Evolutionary conservation across 2,888 invertebrate genomes (phyloP).

Genomic region (Eupithecia abbreviata): DNA sequence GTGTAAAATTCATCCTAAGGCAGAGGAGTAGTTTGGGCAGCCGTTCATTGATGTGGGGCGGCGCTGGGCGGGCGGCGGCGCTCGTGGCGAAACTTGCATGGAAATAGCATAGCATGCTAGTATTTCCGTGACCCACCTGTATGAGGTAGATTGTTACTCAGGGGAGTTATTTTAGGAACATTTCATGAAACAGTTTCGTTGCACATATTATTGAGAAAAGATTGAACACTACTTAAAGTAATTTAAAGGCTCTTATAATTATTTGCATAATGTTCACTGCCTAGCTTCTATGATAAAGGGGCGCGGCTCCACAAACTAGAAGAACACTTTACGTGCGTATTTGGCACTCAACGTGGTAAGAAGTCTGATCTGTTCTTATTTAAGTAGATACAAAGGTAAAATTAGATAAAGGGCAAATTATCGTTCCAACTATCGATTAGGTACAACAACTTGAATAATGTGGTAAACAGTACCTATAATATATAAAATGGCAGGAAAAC

Average conservation of each 20-base stretch:
- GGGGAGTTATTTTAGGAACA: not conserved
- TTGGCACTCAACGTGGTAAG: not conserved
- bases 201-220: not conserved
- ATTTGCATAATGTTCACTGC: not conserved
- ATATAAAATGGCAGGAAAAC: too few species aligned
- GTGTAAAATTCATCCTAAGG: slow-evolving; percentile 54
- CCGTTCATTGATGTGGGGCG: slow-evolving; percentile 76
- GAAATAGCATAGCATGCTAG: slow-evolving; percentile 64
- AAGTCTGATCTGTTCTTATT: not conserved
- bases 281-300: not conserved
- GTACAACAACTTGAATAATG: not conserved
- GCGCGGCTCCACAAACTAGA: not conserved
- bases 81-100: slow-evolving; percentile 52
- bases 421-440: too few species aligned
- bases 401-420: too few species aligned
- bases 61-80: slow-evolving; percentile 63
- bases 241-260: too few species aligned
- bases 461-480: not conserved
- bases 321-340: too few species aligned
- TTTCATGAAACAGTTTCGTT: not conserved
- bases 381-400: too few species aligned
- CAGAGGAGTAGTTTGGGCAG: slow-evolving; percentile 66
- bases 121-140: slow-evolving; percentile 59
- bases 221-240: not conserved
- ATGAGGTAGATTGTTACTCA: not conserved